phyloP scores from a whole-genome alignment of 2,888 invertebrate species.

The Zaprionus obscuricornis region DNA sequence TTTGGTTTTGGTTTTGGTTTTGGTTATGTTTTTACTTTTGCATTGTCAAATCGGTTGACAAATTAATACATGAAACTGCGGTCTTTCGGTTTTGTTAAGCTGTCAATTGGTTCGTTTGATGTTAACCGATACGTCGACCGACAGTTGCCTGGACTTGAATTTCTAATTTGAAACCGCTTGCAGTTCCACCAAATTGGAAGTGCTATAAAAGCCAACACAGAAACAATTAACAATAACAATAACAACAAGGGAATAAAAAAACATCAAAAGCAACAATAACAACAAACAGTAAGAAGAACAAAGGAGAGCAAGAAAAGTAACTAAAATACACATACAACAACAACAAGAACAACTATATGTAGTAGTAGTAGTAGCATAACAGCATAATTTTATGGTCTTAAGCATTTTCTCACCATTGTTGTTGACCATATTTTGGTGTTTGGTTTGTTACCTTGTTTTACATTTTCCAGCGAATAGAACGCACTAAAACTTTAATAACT shows the following conservation, averaged over 20 bases:
- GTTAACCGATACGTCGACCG: conserved; percentile 58
- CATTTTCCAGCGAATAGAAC: conserved; percentile 63
- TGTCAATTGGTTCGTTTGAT: conserved; percentile 59
- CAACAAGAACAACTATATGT: conserved; percentile 1
- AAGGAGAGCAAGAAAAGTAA: too few relatives aligned
- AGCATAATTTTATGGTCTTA: conserved; percentile 65
- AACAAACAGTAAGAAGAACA: too few relatives aligned
- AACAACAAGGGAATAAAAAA: too few relatives aligned
- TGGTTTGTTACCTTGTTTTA: conserved; percentile 44
- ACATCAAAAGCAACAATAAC: conserved; percentile 24
- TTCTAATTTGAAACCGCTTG: conserved; percentile 56
- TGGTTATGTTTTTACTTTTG: conserved; percentile 1
- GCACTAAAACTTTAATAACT: conserved; percentile 42
- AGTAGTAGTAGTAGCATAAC: conserved; percentile 4
- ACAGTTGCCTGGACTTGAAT: conserved; percentile 47
- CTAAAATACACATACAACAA: too few relatives aligned
- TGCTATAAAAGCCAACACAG: conserved; percentile 49
- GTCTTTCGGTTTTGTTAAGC: conserved; percentile 38
- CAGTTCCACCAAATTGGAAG: conserved; percentile 49
- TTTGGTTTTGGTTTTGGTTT: not conserved
- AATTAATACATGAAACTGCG: conserved; percentile 63
- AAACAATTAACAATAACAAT: conserved; percentile 44
- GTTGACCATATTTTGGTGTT: conserved; percentile 35
- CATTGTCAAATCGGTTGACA: conserved; percentile 66
- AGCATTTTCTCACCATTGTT: conserved; percentile 56